Evolutionary conservation across 2,113 vertebrate genomes (phyloP).

Genomic region (Rhabdomys dilectus): DNA sequence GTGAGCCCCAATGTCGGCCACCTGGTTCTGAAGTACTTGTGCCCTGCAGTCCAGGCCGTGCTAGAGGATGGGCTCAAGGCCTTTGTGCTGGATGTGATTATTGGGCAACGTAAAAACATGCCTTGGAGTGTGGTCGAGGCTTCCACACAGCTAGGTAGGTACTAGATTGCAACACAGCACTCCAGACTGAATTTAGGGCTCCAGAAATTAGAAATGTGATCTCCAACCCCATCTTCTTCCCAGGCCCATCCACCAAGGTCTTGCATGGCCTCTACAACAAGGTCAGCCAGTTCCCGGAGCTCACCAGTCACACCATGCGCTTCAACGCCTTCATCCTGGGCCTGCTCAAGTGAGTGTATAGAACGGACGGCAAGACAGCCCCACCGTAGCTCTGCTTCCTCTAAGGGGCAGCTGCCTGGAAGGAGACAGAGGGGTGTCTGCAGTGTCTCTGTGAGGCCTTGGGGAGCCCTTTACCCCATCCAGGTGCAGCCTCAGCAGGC

Average conservation of each 20-base stretch:
- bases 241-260: slow-evolving; percentile 96
- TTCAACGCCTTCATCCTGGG: slow-evolving; percentile 98
- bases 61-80: slow-evolving; percentile 96
- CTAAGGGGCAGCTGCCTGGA: neutral
- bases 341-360: slow-evolving; percentile 95
- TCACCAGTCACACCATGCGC: slow-evolving; percentile 95
- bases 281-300: slow-evolving; percentile 95
- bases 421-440: neutral
- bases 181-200: neutral
- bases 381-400: neutral
- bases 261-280: slow-evolving; percentile 94
- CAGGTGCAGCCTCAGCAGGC: neutral
- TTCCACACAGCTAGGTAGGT: slow-evolving; percentile 94
- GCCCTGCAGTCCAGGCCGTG: slow-evolving; percentile 94
- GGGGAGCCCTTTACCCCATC: neutral
- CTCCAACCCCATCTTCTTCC: neutral
- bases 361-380: neutral
- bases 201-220: neutral
- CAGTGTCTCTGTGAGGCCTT: neutral
- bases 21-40: slow-evolving; percentile 97
- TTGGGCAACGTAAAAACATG: slow-evolving; percentile 95
- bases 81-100: slow-evolving; percentile 95
- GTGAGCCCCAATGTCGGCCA: slow-evolving; percentile 98
- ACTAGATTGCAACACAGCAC: neutral
- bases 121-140: slow-evolving; percentile 98